Percentiles rank a stretch among this genome's conserved stretches.
phyloP scores from a whole-genome alignment of 1,140 invertebrate species.

The Acyrthosiphon pisum region DNA sequence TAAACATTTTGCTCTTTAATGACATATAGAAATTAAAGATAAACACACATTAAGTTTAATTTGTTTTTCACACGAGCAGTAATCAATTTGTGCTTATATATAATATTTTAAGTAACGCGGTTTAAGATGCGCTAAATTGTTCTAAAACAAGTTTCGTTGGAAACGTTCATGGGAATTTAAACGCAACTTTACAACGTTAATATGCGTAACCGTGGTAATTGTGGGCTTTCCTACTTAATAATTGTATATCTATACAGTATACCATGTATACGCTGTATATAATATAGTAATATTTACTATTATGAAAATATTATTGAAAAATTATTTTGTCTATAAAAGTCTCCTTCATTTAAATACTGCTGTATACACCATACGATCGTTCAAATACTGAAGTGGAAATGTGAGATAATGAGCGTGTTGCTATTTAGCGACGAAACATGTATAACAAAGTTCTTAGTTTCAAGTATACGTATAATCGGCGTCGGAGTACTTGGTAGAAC shows the following conservation, averaged over 20 bases:
- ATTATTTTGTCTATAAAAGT: not conserved
- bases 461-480: not conserved
- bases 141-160: not conserved
- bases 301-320: not conserved
- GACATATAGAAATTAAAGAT: constrained; percentile 1
- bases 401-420: constrained; percentile 24
- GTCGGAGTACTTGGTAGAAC: not conserved
- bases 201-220: not conserved
- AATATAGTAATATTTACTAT: not conserved
- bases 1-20: not conserved
- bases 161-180: not conserved
- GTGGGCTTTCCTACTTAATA: not conserved
- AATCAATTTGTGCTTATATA: not conserved
- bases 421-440: not conserved
- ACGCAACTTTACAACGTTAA: not conserved
- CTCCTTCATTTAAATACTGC: not conserved
- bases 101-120: not conserved
- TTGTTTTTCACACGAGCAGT: not conserved
- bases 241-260: not conserved
- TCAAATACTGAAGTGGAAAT: constrained; percentile 46
- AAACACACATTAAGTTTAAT: constrained; percentile 13
- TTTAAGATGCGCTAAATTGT: not conserved
- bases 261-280: not conserved
- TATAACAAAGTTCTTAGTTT: not conserved
- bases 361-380: not conserved